Evolutionary conservation across 2,113 vertebrate genomes (phyloP).

Genomic region (Elgaria multicarinata): DNA sequence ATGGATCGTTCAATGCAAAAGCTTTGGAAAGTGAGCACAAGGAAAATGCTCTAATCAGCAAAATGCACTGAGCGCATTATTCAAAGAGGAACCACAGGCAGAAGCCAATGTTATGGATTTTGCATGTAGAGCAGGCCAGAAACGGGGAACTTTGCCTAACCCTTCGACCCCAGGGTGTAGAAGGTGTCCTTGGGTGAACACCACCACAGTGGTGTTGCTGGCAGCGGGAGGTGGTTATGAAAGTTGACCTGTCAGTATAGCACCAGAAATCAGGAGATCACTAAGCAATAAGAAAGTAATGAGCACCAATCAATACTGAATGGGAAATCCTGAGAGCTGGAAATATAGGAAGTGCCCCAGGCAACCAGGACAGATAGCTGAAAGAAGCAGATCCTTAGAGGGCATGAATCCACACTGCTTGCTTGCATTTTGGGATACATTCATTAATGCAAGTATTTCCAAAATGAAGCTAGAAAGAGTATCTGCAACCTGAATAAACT

Average conservation of each 20-base stretch:
- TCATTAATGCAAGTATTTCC: neutral
- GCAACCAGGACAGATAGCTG: neutral
- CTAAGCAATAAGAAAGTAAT: neutral
- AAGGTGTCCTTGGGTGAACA: neutral
- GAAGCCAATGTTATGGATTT: conserved; percentile 1
- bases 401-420: neutral
- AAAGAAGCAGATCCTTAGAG: neutral
- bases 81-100: neutral
- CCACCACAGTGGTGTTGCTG: neutral
- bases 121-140: neutral
- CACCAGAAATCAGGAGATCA: neutral
- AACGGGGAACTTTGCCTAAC: neutral
- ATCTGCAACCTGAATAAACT: neutral
- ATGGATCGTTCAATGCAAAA: neutral
- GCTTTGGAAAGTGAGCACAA: neutral
- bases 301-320: neutral
- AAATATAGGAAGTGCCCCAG: neutral
- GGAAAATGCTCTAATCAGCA: neutral
- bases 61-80: neutral
- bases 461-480: neutral
- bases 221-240: neutral
- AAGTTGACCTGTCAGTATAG: neutral
- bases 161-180: neutral
- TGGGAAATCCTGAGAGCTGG: neutral
- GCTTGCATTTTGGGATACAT: neutral